These are phyloP conservation scores for Pseudorasbora parva DNA, from an alignment of 2,113 vertebrate species.

Conservation along the genomic window DNA sequence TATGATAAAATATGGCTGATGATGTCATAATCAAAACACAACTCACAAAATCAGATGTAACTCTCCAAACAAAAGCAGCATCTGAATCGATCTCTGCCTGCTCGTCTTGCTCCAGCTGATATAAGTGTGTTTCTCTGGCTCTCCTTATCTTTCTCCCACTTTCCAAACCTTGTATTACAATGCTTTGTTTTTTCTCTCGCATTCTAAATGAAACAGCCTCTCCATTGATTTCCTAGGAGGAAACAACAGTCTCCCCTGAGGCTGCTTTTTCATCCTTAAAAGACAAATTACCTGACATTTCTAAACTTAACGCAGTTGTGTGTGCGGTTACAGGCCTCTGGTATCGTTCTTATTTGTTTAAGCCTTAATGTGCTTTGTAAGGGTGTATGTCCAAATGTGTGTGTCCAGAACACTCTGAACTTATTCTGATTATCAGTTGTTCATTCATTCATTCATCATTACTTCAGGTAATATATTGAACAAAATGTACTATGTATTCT, in stretches of 20 bases:
- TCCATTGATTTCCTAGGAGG: conserved; percentile 42
- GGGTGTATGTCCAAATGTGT: background rate
- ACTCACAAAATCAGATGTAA: background rate
- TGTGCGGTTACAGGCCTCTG: conserved; percentile 5
- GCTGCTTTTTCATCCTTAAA: conserved; percentile 37
- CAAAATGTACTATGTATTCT: background rate
- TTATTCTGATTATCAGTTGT: background rate
- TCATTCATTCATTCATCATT: background rate
- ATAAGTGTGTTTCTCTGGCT: background rate
- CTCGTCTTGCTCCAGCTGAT: background rate
- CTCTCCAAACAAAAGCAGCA: conserved; percentile 16
- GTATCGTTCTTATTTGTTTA: conserved; percentile 34
- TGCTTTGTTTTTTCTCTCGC: background rate
- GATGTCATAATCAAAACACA: background rate
- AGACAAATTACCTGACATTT: conserved; percentile 46
- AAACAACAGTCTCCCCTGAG: conserved; percentile 32
- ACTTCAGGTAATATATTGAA: background rate
- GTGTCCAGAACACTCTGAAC: conserved; percentile 7
- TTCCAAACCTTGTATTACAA: conserved; percentile 17
- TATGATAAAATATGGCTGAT: background rate
- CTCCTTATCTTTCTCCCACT: background rate
- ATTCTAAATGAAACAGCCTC: conserved; percentile 35
- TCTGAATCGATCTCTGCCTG: conserved; percentile 8
- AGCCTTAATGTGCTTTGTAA: conserved; percentile 23
- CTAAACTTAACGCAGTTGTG: conserved; percentile 30